Conservation (phyloP, 1,140 invertebrate species). For the Steinernema feltiae region DNA sequence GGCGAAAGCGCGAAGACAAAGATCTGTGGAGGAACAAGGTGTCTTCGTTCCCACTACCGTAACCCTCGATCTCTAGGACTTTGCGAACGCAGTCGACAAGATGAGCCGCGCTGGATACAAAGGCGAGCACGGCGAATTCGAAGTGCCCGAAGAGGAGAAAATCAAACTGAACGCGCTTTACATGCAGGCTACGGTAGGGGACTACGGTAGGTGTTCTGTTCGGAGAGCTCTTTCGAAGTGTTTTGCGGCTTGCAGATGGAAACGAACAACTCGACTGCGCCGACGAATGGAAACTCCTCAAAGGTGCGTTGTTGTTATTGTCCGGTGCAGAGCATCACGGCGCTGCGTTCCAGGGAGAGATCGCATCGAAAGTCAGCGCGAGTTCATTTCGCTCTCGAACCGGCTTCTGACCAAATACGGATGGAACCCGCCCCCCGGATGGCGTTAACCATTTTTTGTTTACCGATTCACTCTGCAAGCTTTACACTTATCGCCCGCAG, state of each 20-base stretch:
- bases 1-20: conserved; percentile 28
- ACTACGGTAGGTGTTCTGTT: conserved; percentile 24
- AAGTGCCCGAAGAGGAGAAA: conserved; percentile 26
- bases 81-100: conserved; percentile 40
- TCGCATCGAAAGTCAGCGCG: conserved; percentile 30
- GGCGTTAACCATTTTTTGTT: conserved; percentile 8
- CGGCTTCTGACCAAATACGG: conserved; percentile 32
- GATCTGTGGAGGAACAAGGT: conserved; percentile 35
- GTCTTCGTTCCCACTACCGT: not conserved
- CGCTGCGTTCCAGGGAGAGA: conserved; percentile 22
- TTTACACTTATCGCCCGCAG: too few relatives aligned
- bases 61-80: conserved; percentile 24
- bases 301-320: not conserved
- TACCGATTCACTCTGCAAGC: too few relatives aligned
- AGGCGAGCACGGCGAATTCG: conserved; percentile 35
- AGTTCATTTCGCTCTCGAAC: conserved; percentile 32
- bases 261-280: conserved; percentile 23
- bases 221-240: not conserved
- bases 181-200: conserved; percentile 33
- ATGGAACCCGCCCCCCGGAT: conserved; percentile 41
- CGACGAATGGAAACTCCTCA: conserved; percentile 31
- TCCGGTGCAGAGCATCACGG: not conserved
- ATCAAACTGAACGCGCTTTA: conserved; percentile 26
- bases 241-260: conserved; percentile 25
- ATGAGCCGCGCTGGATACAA: conserved; percentile 38